Evolutionary conservation across 1,140 invertebrate genomes (phyloP).

Genomic region (Drosophila leontia): DNA sequence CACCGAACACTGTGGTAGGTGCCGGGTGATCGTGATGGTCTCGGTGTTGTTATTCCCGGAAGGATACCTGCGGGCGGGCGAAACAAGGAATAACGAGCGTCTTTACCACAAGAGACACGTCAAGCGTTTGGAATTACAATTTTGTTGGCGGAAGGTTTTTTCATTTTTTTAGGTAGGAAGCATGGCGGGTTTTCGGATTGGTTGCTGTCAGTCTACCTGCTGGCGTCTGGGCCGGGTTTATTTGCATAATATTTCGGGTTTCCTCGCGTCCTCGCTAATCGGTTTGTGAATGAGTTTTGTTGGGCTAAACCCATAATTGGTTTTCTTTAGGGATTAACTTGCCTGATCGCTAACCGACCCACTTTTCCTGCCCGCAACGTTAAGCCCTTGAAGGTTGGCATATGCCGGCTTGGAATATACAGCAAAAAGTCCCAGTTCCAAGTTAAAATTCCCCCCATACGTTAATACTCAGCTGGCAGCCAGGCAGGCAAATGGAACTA

Average conservation of each 20-base stretch:
- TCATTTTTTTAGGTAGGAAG: slow-evolving; percentile 41
- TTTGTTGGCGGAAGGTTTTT: slow-evolving; percentile 50
- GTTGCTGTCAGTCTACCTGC: slow-evolving; percentile 46
- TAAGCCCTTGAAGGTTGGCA: slow-evolving; percentile 37
- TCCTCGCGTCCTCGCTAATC: slow-evolving; percentile 28
- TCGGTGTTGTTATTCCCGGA: slow-evolving; percentile 91
- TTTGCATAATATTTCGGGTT: slow-evolving; percentile 48
- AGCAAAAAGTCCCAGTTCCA: slow-evolving; percentile 22
- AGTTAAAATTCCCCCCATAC: slow-evolving; percentile 19
- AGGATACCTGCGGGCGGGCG: slow-evolving; percentile 87
- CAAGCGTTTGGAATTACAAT: slow-evolving; percentile 59
- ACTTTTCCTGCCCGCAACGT: slow-evolving; percentile 13
- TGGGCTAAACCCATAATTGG: slow-evolving; percentile 26
- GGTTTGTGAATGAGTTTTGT: slow-evolving; percentile 48
- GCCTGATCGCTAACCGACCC: slow-evolving; percentile 4
- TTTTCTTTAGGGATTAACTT: slow-evolving; percentile 46
- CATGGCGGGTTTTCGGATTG: slow-evolving; percentile 35
- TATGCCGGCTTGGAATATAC: slow-evolving; percentile 39
- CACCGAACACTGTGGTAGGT: slow-evolving; percentile 80
- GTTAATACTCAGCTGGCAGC: slow-evolving; percentile 19
- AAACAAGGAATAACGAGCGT: slow-evolving; percentile 75
- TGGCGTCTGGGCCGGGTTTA: slow-evolving; percentile 33
- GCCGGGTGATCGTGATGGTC: slow-evolving; percentile 71
- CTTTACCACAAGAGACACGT: slow-evolving; percentile 75
- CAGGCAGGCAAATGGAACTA: slow-evolving; percentile 67